Evolutionary conservation across 2,888 invertebrate species (phyloP).

Genomic region (Euphydryas editha): DNA sequence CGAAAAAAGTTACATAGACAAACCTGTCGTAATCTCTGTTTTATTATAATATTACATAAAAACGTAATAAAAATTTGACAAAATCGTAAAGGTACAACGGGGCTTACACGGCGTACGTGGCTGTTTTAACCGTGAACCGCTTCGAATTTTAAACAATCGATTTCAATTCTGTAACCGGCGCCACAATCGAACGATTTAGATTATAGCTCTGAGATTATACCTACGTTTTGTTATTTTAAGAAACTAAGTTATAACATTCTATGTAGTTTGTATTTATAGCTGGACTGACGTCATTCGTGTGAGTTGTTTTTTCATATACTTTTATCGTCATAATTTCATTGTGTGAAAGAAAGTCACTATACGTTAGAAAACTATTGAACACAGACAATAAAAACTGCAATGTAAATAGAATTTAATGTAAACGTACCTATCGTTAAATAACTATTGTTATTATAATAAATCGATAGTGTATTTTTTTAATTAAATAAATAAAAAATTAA

Average conservation of each 20-base stretch:
- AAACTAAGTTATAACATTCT: neutral
- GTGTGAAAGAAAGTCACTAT: no score
- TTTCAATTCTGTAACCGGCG: conserved; percentile 1
- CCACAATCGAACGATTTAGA: conserved; percentile 8
- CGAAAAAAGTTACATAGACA: neutral
- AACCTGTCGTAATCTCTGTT: neutral
- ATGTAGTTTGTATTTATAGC: neutral
- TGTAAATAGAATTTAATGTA: no score
- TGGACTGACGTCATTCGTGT: neutral
- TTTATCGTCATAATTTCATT: no score
- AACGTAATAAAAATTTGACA: neutral
- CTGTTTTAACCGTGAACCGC: neutral
- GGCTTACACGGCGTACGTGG: conserved; percentile 6
- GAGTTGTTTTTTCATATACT: no score
- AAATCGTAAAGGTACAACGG: neutral
- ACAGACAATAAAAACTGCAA: no score
- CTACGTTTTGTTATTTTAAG: neutral
- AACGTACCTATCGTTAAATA: no score
- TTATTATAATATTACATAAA: neutral
- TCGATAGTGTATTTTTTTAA: no score
- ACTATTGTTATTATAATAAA: no score
- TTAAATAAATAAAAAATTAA: no score
- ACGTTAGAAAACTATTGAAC: no score
- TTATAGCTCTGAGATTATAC: conserved; percentile 1
- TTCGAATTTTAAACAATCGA: conserved; percentile 11